Percentiles rank a stretch among this genome's conserved stretches.
Evolutionary conservation across 1,140 invertebrate genomes (phyloP).

Genomic region (Drosophila nikananu): DNA sequence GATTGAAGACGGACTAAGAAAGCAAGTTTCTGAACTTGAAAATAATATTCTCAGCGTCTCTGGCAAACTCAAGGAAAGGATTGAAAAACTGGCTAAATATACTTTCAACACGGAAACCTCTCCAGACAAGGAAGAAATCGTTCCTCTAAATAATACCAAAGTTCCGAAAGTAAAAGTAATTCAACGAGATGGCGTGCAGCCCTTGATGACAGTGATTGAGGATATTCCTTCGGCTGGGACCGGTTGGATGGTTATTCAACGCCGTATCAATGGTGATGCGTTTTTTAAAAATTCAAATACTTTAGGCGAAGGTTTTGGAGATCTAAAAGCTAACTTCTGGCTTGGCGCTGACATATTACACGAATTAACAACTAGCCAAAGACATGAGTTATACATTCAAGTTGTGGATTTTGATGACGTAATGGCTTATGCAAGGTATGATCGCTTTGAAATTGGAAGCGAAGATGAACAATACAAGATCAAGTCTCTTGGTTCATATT

Average conservation of each 20-base stretch:
- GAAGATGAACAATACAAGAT: not conserved
- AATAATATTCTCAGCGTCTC: not conserved
- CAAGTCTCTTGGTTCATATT: constrained; percentile 1
- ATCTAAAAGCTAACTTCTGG: not conserved
- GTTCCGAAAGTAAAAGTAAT: not conserved
- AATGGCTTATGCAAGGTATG: not conserved
- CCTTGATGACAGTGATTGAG: not conserved
- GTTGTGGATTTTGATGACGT: not conserved
- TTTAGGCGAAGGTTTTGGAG: not conserved
- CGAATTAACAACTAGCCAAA: not conserved
- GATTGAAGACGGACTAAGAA: not conserved
- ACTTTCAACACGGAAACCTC: not conserved
- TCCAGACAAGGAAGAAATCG: not conserved
- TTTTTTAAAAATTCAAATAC: accelerated
- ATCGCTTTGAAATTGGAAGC: constrained; percentile 6
- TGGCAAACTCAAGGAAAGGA: not conserved
- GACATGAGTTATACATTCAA: not conserved
- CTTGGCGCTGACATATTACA: not conserved
- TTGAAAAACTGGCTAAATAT: not conserved
- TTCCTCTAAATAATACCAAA: not conserved
- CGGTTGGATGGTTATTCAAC: constrained; percentile 21
- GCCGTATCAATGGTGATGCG: not conserved
- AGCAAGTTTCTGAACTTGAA: not conserved
- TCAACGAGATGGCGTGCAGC: not conserved
- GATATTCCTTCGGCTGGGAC: constrained; percentile 2